Evolutionary conservation across 2,113 vertebrate species (phyloP).

Genomic region (Megaleporinus macrocephalus): DNA sequence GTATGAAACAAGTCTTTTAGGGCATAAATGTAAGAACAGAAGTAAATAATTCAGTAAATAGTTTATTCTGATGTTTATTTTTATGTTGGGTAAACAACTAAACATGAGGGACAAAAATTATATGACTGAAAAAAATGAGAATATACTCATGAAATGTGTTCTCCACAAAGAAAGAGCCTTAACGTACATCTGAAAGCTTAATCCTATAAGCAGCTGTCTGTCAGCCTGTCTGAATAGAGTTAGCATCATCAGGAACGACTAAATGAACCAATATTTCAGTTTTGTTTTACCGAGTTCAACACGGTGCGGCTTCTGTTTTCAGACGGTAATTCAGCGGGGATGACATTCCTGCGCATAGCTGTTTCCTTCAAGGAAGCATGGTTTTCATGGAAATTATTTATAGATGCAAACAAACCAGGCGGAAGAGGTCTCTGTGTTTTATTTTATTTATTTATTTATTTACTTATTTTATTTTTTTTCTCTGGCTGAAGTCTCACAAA

Average conservation of each 20-base stretch:
- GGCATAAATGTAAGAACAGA: too few species aligned
- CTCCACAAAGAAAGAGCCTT: too few species aligned
- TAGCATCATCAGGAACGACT: too few species aligned
- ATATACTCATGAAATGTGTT: neutral
- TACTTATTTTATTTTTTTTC: too few species aligned
- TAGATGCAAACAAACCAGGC: neutral
- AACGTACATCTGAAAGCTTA: too few species aligned
- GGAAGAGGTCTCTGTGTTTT: neutral
- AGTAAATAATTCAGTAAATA: too few species aligned
- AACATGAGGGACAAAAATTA: too few species aligned
- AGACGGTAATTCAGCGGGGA: neutral
- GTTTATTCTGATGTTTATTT: too few species aligned
- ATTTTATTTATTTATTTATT: too few species aligned
- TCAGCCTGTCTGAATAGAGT: neutral
- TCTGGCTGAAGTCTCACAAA: constrained; percentile 19
- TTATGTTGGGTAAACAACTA: too few species aligned
- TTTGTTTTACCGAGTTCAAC: neutral
- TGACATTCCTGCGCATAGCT: neutral
- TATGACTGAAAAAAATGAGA: too few species aligned
- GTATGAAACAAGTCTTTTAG: too few species aligned
- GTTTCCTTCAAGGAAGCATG: neutral
- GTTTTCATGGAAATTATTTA: neutral
- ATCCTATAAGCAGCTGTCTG: neutral
- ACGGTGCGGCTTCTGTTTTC: neutral
- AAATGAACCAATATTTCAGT: neutral